Conservation (phyloP, 2,888 invertebrate species). For the Herminia tarsipennalis region DNA sequence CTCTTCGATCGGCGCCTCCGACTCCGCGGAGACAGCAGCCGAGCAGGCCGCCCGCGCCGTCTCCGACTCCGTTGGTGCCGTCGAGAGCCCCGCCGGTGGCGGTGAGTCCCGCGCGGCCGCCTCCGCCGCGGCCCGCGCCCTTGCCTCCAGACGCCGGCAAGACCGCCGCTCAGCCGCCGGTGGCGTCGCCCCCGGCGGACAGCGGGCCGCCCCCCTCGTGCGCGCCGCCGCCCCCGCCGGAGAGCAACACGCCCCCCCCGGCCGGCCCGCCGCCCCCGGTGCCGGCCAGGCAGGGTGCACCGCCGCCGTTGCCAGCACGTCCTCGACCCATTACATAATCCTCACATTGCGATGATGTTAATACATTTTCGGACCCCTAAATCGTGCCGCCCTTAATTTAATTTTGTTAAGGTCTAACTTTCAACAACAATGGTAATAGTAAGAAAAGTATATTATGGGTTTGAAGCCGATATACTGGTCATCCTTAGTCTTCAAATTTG, state of each 20-base stretch:
- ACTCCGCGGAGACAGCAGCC: conserved; percentile 83
- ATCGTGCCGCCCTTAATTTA: too few relatives aligned
- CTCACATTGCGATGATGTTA: conserved; percentile 6
- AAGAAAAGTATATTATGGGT: too few relatives aligned
- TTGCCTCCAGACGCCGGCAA: conserved; percentile 81
- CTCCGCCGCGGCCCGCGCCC: conserved; percentile 86
- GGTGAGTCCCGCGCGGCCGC: conserved; percentile 81
- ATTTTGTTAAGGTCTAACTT: too few relatives aligned
- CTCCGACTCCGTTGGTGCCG: conserved; percentile 78
- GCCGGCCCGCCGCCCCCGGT: conserved; percentile 75
- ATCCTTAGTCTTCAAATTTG: too few relatives aligned
- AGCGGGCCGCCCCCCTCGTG: conserved; percentile 88
- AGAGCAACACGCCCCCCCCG: conserved; percentile 66
- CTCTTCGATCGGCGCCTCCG: conserved; percentile 76
- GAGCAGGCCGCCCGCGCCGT: conserved; percentile 87
- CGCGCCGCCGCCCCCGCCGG: conserved; percentile 83
- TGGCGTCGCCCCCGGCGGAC: conserved; percentile 82
- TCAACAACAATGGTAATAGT: too few relatives aligned
- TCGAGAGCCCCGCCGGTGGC: conserved; percentile 76
- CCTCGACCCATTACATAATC: conserved; percentile 68
- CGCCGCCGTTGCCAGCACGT: conserved; percentile 89
- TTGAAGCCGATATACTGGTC: too few relatives aligned
- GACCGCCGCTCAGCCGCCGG: conserved; percentile 62
- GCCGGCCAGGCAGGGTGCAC: conserved; percentile 86
- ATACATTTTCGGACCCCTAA: too few relatives aligned